Base-by-base conservation (phyloP, 2,888 invertebrate species). In the Copidosoma aretas region DNA sequence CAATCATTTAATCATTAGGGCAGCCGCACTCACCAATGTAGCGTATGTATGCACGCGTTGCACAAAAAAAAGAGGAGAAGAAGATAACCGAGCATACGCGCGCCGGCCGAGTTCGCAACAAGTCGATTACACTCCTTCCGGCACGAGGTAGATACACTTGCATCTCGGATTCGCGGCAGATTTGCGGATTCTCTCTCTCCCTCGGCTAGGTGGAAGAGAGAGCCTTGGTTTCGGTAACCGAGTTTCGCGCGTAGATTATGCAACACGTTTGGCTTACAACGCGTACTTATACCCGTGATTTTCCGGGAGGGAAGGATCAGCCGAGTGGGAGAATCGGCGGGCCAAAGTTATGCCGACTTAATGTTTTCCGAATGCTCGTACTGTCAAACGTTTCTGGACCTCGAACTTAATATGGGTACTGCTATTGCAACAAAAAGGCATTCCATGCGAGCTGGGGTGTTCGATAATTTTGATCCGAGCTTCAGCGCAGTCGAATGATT, bases 1-100 rank as follows among this genome's bases (percentile, higher is more conserved):
- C 66, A 66, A 66, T 70, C 62, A 63, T 63, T 63, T 60, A 60
- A 56, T 63, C 60, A 56, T 69, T 69, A 69, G 62, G 19, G 54
- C 24, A 3, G 43, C 14, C 43, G 43, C 43, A 17, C 43, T 8
- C 41, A 10, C 14, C 8, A 41, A 46, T 15, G 14, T 10, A 57
- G 57, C 43, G 52, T 25, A 25, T 56, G 32, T 53, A 21, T 43
- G n/a, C 32, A 39, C 39, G 49, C 43, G 14, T 60, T 41, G 21
- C 25, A 32, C 32, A 32, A 32, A 32, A 32, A 32, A 32, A 32
- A 32, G 32, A 32, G 32, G 32, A 32, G 32, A 32, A 32, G 32
- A 32, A 32, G 32, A 32, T 32, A 32, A 32, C 32, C 32, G 32
- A 32, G 8, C 43, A 54, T 58, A 46, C 68, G 68, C 59, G 68